These are phyloP conservation scores for Morpho deidamia DNA, from an alignment of 2,888 invertebrate genomes.

Conservation along the genomic window DNA sequence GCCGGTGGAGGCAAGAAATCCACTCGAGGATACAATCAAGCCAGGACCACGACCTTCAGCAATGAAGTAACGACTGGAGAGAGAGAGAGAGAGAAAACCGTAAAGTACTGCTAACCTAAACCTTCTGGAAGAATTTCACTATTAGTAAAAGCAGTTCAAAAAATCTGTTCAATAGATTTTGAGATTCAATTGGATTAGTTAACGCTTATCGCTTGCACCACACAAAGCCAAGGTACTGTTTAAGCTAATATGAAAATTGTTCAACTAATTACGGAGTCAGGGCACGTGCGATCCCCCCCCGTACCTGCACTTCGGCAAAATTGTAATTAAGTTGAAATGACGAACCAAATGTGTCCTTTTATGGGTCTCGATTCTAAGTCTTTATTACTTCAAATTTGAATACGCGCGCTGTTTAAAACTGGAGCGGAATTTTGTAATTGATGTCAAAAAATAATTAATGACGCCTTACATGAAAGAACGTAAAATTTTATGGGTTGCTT, in stretches of 20 bases:
- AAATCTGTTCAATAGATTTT: no score
- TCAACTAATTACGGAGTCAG: constrained; percentile 63
- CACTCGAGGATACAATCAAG: no score
- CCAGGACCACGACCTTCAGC: no score
- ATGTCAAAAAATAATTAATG: neutral
- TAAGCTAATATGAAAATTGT: constrained; percentile 74
- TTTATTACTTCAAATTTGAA: constrained; percentile 2
- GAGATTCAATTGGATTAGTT: no score
- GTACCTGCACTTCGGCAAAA: constrained; percentile 25
- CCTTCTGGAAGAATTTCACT: no score
- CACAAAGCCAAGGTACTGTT: constrained; percentile 56
- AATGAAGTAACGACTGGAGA: no score
- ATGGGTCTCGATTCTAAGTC: constrained; percentile 6
- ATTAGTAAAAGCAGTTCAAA: no score
- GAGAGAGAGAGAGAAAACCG: no score
- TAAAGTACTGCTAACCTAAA: no score
- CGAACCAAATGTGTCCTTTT: constrained; percentile 19
- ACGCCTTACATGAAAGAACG: neutral
- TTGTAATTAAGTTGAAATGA: constrained; percentile 23
- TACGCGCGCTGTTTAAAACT: constrained; percentile 4
- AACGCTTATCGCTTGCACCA: constrained; percentile 2
- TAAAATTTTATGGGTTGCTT: neutral
- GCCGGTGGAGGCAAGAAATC: no score
- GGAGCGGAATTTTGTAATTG: constrained; percentile 1
- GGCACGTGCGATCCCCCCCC: constrained; percentile 45